A percentile compares a stretch with the other conserved stretches of the same genome.
Conservation (phyloP, 2,113 vertebrate genomes). For the Apodemus sylvaticus region DNA sequence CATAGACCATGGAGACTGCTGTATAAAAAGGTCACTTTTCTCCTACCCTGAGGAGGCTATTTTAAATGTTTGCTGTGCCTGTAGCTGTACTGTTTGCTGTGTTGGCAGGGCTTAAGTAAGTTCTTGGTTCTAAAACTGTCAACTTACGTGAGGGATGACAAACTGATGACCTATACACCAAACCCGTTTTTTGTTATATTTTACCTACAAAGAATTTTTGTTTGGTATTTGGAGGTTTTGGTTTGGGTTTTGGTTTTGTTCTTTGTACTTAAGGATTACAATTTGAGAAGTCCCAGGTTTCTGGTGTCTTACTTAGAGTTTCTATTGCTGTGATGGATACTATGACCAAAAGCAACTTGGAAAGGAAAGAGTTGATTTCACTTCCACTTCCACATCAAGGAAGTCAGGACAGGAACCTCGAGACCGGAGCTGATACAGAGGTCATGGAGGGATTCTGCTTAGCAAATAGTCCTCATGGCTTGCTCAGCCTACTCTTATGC, state of each 20-base stretch:
- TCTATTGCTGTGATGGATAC: background rate
- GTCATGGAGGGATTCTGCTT: background rate
- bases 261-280: slow-evolving; percentile 41
- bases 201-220: background rate
- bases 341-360: background rate
- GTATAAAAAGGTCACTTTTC: background rate
- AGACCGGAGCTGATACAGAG: background rate
- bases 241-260: background rate
- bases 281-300: slow-evolving; percentile 4
- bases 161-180: background rate
- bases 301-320: background rate
- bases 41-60: background rate
- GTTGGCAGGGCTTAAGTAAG: background rate
- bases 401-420: background rate
- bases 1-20: background rate
- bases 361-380: background rate
- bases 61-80: background rate
- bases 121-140: background rate
- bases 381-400: background rate
- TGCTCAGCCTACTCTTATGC: background rate
- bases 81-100: background rate
- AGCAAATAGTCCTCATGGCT: background rate
- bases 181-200: background rate
- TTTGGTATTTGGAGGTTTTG: background rate
- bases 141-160: background rate